These are phyloP conservation scores for Syngnathus scovelli DNA, from an alignment of 2,113 vertebrate species.

Conservation along the genomic window DNA sequence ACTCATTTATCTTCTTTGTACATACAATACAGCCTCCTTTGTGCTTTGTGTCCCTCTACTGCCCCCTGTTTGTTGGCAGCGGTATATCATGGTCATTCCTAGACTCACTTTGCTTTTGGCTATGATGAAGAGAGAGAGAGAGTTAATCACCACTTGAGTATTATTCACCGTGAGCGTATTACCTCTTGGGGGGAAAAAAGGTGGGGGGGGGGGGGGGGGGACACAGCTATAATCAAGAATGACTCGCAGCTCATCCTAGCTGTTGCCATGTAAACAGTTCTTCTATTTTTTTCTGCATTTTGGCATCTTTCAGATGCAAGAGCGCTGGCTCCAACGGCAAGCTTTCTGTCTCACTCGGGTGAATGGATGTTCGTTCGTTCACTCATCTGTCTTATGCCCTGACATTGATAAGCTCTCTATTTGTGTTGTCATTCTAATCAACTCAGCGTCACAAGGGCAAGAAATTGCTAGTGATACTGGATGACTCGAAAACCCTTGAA, in stretches of 20 bases:
- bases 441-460: background rate
- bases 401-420: background rate
- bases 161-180: slow-evolving; percentile 11
- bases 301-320: background rate
- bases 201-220: no score
- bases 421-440: background rate
- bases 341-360: background rate
- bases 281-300: background rate
- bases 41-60: slow-evolving; percentile 38
- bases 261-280: background rate
- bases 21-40: background rate
- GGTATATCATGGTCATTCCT: background rate
- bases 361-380: slow-evolving; percentile 10
- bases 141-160: slow-evolving; percentile 39
- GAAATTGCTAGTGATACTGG: background rate
- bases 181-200: no score
- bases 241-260: no score
- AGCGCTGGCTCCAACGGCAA: background rate
- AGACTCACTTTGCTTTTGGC: slow-evolving; percentile 6
- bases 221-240: slow-evolving; percentile 9
- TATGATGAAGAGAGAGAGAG: slow-evolving; percentile 20
- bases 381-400: background rate
- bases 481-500: no score
- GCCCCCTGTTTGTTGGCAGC: slow-evolving; percentile 49
- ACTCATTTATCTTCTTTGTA: background rate